Evolutionary conservation across 2,113 vertebrate species (phyloP), one percentile per base, ranked within the genome.

Genomic region (Prietella phreatophila): DNA sequence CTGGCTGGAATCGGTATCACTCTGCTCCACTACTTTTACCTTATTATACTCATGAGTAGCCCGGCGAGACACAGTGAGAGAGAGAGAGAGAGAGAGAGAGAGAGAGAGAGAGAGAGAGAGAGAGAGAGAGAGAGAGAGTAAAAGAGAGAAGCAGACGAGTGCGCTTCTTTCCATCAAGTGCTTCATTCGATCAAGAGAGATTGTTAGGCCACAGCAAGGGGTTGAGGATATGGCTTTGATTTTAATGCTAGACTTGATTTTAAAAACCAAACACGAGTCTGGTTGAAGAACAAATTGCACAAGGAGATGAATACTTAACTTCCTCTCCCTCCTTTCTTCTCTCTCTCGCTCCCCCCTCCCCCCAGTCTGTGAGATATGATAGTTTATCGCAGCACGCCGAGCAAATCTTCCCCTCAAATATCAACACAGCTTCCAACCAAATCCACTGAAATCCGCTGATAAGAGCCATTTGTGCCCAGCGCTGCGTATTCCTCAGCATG

Each of bases 21-120:
- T 93, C 92, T 91, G 91, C 89, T 80, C 87, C 89, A 92, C 86
- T 89, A 89, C 86, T 90, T 91, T 92, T 92, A 92, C 91, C 92
- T 94, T 89, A 95, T 94, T 95, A 94, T 92, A 95, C 91, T 94
- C 92, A 93, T 93, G 93, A 95, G 91, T 91, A 91, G 92, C 89
- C 89, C 86, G 86, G 58, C 82, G 67, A 82, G 47, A 33, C 15
- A 47, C 42, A 47, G 42, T 47, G 5, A 30, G 36, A 85, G 53
- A 60, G 47, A 84, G 55, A 30, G n/a, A n/a, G n/a, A n/a, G n/a
- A n/a, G n/a, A n/a, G n/a, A n/a, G n/a, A n/a, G n/a, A n/a, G n/a
- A n/a, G 36, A 85, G 50, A 60, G 42, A 84, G 55, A 50, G 85
- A 67, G 61, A 42, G 82, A 76, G 84, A 79, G 82, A 79, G 73